Base-by-base conservation (phyloP, 2,888 invertebrate species). In the Lordiphosa fenestrarum region DNA sequence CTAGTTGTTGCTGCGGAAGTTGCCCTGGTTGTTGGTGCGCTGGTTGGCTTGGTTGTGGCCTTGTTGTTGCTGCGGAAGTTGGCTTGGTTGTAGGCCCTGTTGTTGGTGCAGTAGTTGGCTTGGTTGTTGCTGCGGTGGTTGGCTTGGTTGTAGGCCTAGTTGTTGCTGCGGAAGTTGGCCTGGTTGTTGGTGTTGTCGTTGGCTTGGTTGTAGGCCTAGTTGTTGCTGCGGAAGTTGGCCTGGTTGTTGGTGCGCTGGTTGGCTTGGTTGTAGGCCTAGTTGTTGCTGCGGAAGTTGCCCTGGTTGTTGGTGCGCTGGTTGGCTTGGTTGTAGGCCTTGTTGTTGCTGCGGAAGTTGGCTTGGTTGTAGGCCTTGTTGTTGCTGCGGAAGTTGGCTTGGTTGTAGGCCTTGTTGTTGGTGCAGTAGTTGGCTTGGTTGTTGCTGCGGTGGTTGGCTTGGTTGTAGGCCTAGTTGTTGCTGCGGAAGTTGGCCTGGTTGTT, bases 381-480 rank as follows among this genome's bases (percentile, higher is more conserved):
- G 19, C 21, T 2, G 9, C 21, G 4, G 25, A 2, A 2, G 19
- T 41, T 0, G 13, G 1, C 15, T 39, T 39, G 0, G 40, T 40
- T n/a, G 40, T 23, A n/a, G 21, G 21, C 5, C 3, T 6, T 6
- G 40, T 19, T 23, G 40, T 41, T n/a, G 23, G n/a, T n/a, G 12
- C 12, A 25, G 10, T 4, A 23, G 23, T n/a, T 23, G 25, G 10
- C 2, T 30, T 30, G 44, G 42, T 15, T 23, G 40, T 25, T 6
- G 39, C n/a, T 1, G 12, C 37, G 12, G 49, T 53, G 3, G 49
- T 53, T 3, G 57, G 53, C n/a, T 49, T 44, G 0, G 36, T 52
- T 7, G 54, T n/a, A n/a, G n/a, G n/a, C n/a, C n/a, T n/a, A n/a
- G n/a, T n/a, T n/a, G n/a, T n/a, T n/a, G n/a, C n/a, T n/a, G n/a